Conservation (phyloP, 2,797 vertebrate species). For the Micrastur ruficollis region DNA sequence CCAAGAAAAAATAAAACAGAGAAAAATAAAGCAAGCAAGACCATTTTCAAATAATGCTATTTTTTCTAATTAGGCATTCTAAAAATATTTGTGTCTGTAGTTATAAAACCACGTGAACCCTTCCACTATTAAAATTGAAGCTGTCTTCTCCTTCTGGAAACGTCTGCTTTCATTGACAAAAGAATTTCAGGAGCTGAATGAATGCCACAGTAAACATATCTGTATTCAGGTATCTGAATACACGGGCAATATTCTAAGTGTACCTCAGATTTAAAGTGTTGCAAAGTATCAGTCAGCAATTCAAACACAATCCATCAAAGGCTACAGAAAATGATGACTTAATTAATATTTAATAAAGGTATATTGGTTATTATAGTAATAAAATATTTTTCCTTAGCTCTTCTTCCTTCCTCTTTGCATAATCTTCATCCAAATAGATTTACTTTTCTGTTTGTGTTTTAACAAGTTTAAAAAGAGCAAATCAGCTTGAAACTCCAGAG, state of each 20-base stretch:
- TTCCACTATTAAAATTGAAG: not conserved
- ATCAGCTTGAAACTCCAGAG: conserved; percentile 7
- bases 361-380: conserved; percentile 33
- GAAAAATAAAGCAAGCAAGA: not conserved
- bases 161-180: not conserved
- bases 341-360: conserved; percentile 58
- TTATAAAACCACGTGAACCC: not conserved
- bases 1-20: not conserved
- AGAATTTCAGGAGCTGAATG: conserved; percentile 11
- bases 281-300: conserved; percentile 19
- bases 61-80: not conserved
- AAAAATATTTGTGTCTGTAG: not conserved
- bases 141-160: not conserved
- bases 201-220: not conserved
- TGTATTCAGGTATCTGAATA: not conserved
- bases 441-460: conserved; percentile 15
- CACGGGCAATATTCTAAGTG: not conserved
- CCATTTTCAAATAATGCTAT: not conserved
- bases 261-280: not conserved
- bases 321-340: not conserved
- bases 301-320: conserved; percentile 15
- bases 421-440: conserved; percentile 20
- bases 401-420: not conserved
- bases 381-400: not conserved
- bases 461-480: conserved; percentile 27